Conservation (phyloP, 2,888 invertebrate genomes). For the Melieria picta region DNA sequence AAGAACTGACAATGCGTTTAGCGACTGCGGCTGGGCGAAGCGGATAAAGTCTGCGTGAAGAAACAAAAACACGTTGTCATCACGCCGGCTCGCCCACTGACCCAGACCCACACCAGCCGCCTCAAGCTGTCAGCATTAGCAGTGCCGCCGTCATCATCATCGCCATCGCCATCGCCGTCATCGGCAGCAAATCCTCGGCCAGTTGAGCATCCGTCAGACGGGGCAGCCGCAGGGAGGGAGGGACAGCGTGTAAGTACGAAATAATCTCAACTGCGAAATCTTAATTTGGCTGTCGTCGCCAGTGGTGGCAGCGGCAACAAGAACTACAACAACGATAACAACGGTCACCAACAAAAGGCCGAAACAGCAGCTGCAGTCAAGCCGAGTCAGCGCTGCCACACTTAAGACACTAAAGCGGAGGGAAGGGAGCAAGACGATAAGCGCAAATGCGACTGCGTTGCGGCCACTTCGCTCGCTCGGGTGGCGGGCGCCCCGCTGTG, state of each 20-base stretch:
- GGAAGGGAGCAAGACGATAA: background rate
- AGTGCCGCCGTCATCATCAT: background rate
- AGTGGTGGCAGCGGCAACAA: conserved; percentile 19
- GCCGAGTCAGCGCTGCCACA: background rate
- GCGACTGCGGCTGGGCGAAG: no score
- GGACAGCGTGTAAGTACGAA: conserved; percentile 13
- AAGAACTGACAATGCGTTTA: no score
- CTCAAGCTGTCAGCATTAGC: no score
- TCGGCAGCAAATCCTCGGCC: background rate
- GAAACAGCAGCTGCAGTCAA: background rate
- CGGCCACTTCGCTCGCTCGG: background rate
- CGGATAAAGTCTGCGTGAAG: no score
- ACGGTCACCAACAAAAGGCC: conserved; percentile 7
- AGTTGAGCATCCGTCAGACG: background rate
- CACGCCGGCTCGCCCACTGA: no score
- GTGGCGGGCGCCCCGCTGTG: conserved; percentile 29
- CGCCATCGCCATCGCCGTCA: background rate
- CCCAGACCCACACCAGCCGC: no score
- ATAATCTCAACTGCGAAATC: conserved; percentile 31
- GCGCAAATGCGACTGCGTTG: background rate
- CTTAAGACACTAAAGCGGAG: background rate
- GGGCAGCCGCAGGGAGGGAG: background rate
- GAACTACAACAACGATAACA: conserved; percentile 1
- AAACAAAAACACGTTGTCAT: no score
- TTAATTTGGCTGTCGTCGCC: conserved; percentile 46